These are phyloP conservation scores for Agriopis aurantiaria DNA, from an alignment of 2,888 invertebrate species.

Conservation along the genomic window DNA sequence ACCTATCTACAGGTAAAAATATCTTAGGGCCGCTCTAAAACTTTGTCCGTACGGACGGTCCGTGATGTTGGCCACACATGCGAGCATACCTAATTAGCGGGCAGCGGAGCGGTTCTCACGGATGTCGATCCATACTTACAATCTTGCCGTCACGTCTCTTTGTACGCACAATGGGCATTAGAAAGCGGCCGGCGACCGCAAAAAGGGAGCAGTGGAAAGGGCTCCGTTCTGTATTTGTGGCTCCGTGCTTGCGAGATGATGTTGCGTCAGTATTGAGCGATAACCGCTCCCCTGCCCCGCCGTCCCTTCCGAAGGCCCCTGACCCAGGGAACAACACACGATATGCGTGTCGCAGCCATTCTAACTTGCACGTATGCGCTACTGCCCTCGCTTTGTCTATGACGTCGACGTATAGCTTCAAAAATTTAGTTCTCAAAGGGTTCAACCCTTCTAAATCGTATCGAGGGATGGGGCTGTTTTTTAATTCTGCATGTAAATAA, in stretches of 20 bases:
- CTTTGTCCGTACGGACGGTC: conserved; percentile 28
- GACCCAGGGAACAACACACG: conserved; percentile 50
- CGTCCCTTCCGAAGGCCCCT: conserved; percentile 51
- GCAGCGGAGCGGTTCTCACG: conserved; percentile 73
- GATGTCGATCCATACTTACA: conserved; percentile 71
- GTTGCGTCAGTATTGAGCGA: conserved; percentile 79
- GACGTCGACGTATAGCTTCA: conserved; percentile 64
- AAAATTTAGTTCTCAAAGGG: conserved; percentile 79
- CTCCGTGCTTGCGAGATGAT: conserved; percentile 74
- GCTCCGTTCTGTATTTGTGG: conserved; percentile 57
- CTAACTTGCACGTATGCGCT: conserved; percentile 62
- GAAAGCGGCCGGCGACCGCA: conserved; percentile 82
- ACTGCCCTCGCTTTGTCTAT: conserved; percentile 74
- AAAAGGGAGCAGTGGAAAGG: conserved; percentile 82
- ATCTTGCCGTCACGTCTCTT: conserved; percentile 59
- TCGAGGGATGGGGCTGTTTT: conserved; percentile 80
- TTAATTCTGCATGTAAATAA: conserved; percentile 84
- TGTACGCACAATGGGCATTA: conserved; percentile 80
- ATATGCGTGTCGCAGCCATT: conserved; percentile 59
- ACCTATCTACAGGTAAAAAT: no score
- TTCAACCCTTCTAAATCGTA: conserved; percentile 76
- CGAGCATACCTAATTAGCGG: conserved; percentile 63
- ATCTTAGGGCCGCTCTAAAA: conserved; percentile 12
- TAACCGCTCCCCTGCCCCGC: conserved; percentile 58
- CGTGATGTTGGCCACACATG: conserved; percentile 45